These are phyloP conservation scores for Hypolimnas misippus DNA, from an alignment of 2,888 invertebrate genomes.

Conservation along the genomic window DNA sequence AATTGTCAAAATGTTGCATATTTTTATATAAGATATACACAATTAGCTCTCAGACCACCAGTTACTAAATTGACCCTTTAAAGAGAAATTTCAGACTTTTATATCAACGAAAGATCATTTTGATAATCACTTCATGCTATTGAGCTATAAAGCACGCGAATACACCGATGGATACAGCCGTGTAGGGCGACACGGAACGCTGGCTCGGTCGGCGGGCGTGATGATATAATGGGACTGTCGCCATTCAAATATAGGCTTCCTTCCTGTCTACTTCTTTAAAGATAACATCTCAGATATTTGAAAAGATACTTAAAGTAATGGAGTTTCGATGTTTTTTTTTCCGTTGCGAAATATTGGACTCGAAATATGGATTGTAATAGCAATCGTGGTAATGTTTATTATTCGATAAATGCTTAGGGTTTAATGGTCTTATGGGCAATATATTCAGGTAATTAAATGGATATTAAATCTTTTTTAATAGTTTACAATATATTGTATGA, in stretches of 20 bases:
- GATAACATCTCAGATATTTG: conserved; percentile 46
- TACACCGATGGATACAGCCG: conserved; percentile 32
- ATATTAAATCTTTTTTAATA: too few species aligned
- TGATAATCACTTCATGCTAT: conserved; percentile 22
- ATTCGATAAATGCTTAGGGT: neutral
- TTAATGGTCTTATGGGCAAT: neutral
- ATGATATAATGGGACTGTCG: conserved; percentile 66
- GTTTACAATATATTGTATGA: too few species aligned
- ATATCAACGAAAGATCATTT: neutral
- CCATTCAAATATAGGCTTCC: conserved; percentile 68
- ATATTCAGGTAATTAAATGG: too few species aligned
- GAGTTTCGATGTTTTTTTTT: conserved; percentile 46
- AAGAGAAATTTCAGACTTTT: neutral
- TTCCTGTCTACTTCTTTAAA: conserved; percentile 60
- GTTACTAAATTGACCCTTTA: too few species aligned
- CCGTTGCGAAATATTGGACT: conserved; percentile 6
- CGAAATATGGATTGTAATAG: neutral
- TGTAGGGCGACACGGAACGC: conserved; percentile 48
- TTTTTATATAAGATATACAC: too few species aligned
- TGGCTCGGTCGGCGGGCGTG: conserved; percentile 49
- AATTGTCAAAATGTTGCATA: too few species aligned
- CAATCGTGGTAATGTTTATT: neutral
- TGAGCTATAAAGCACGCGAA: conserved; percentile 31
- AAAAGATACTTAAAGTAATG: conserved; percentile 46
- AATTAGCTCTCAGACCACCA: too few species aligned